A percentile compares a stretch with the other conserved stretches of the same genome.
Evolutionary conservation across 2,888 invertebrate species (phyloP).

Genomic region (Pasiphila rectangulata): DNA sequence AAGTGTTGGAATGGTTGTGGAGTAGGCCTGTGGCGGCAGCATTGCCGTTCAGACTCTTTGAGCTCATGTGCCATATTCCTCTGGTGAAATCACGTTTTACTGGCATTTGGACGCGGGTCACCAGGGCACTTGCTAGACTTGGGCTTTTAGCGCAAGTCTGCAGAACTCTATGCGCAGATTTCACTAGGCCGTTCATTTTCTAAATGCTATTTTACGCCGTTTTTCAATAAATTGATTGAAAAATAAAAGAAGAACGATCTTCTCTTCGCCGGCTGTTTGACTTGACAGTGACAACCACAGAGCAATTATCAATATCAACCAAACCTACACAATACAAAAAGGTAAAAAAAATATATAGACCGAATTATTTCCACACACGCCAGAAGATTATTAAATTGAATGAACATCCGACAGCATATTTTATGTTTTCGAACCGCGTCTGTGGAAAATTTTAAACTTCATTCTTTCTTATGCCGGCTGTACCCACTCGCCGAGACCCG

Average conservation of each 20-base stretch:
- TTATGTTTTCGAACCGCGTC: too few relatives aligned
- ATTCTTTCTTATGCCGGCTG: too few relatives aligned
- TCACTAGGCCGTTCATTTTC: constrained; percentile 86
- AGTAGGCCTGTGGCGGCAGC: constrained; percentile 59
- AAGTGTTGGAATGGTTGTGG: constrained; percentile 82
- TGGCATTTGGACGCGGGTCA: constrained; percentile 62
- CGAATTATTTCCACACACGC: too few relatives aligned
- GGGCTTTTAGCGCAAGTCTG: constrained; percentile 64
- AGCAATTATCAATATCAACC: too few relatives aligned
- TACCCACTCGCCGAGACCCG: too few relatives aligned
- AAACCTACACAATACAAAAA: too few relatives aligned
- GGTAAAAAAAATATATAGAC: too few relatives aligned
- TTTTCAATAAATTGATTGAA: constrained; percentile 40
- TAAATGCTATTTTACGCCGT: constrained; percentile 13
- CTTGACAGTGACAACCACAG: too few relatives aligned
- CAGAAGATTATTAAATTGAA: too few relatives aligned
- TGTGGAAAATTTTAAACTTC: too few relatives aligned
- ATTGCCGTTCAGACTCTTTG: constrained; percentile 61
- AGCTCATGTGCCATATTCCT: constrained; percentile 87
- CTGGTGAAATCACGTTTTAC: constrained; percentile 84
- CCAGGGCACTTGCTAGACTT: constrained; percentile 57
- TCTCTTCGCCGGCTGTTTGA: constrained; percentile 23
- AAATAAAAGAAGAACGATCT: constrained; percentile 32
- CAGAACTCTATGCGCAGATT: constrained; percentile 79
- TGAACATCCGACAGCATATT: too few relatives aligned